Base-by-base conservation (phyloP, 2,797 vertebrate genomes). In the Syngnathus rostellatus region DNA sequence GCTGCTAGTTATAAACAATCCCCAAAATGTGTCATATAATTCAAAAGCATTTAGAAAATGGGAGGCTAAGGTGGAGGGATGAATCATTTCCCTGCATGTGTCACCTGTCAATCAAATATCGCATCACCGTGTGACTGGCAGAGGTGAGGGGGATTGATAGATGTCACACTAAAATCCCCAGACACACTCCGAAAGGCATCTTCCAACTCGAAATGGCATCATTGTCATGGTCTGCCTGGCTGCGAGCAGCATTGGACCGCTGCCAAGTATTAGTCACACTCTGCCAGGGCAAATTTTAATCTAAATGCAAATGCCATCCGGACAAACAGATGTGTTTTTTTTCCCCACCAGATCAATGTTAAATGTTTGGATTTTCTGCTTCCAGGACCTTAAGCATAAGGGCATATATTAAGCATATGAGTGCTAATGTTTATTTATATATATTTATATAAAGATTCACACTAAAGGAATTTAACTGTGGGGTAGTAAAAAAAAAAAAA, bases 221-320 rank as follows among this genome's bases (percentile, higher is more conserved):
- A 23, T 8, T 5, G 41, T 46, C 61, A 46, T 19, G 41, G 14
- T 41, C 41, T 63, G 41, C 46, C 41, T 46, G 61, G 10, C 40
- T 46, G 37, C 12, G 16, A 38, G 58, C 9, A 57, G 9, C 54
- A 25, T 17, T 10, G 12, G 21, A 25, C 23, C 2, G 54, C 54
- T 31, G 55, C 25, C 55, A 57, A 40, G 64, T 72, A 66, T 77
- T 71, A 73, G 68, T 64, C 21, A 19, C 66, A 72, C 67, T 37
- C 75, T 66, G 68, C 63, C 64, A 38, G 16, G 62, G 63, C 64
- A 70, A 76, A 73, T 81, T 86, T 74, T 84, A 84, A 90, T 89
- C 85, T 89, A 89, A 89, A 90, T 88, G 89, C 82, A 87, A 91
- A 90, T 89, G 0, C 64, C 50, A 57, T 71, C 62, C 74, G 74